Conservation (phyloP, 2,797 vertebrate genomes). For the Ataeniobius toweri region DNA sequence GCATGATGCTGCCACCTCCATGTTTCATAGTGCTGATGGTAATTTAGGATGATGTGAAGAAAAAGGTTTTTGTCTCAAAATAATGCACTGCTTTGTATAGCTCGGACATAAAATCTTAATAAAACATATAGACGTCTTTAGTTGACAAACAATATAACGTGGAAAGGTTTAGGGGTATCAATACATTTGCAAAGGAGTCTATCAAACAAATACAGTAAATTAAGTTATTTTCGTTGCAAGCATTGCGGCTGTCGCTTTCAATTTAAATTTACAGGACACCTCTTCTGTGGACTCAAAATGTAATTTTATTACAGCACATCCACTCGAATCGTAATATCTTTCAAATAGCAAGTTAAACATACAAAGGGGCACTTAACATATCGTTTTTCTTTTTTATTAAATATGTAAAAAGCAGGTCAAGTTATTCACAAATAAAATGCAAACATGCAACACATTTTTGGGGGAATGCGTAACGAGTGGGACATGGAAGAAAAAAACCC, state of each 20-base stretch:
- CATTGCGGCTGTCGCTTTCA: not conserved
- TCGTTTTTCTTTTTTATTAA: constrained; percentile 91
- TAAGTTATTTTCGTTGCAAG: not conserved
- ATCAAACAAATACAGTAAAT: not conserved
- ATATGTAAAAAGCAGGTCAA: constrained; percentile 99
- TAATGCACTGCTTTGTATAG: too few species aligned
- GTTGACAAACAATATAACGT: too few species aligned
- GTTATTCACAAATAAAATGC: constrained; percentile 99
- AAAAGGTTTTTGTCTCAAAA: not conserved
- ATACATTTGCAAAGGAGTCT: not conserved
- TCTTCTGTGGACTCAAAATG: constrained; percentile 67
- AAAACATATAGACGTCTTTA: too few species aligned
- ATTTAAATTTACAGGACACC: constrained; percentile 44
- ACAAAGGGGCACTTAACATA: constrained; percentile 89
- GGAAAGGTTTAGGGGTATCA: too few species aligned
- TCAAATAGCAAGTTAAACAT: constrained; percentile 82
- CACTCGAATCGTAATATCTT: constrained; percentile 75
- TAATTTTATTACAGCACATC: constrained; percentile 83
- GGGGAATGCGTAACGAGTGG: constrained; percentile 92
- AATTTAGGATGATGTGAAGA: not conserved
- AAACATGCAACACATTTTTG: constrained; percentile 95
- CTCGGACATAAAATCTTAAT: too few species aligned
- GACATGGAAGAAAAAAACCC: constrained; percentile 78
- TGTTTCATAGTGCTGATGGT: not conserved
- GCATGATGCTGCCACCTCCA: not conserved